A percentile compares a stretch with the other conserved stretches of the same genome.
phyloP scores from a whole-genome alignment of 2,113 vertebrate genomes.

The Merops nubicus region DNA sequence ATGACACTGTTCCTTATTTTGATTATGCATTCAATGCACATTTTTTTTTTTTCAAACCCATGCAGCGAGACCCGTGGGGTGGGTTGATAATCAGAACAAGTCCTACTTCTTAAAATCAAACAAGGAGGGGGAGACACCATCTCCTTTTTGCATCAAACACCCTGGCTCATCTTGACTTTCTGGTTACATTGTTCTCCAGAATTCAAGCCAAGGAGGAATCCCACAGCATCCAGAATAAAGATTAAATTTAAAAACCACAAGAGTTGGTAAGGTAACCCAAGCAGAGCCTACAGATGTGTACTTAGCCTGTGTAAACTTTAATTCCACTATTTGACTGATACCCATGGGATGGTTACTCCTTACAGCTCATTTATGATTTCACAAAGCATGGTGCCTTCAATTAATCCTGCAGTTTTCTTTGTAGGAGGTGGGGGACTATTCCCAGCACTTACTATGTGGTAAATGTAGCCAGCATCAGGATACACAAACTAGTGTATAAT shows the following conservation, averaged over 20 bases:
- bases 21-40: not conserved
- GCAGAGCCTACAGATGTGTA: not conserved
- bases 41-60: not conserved
- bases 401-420: not conserved
- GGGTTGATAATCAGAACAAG: not conserved
- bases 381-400: constrained; percentile 57
- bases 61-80: not conserved
- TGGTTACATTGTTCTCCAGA: not conserved
- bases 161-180: not conserved
- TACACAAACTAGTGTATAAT: not conserved
- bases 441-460: constrained; percentile 13
- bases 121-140: not conserved
- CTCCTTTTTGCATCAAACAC: not conserved
- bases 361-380: not conserved
- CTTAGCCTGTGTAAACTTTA: not conserved
- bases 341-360: not conserved
- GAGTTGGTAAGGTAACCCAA: not conserved
- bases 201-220: not conserved
- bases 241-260: not conserved
- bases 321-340: not conserved
- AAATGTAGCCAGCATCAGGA: not conserved
- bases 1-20: not conserved
- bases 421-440: constrained; percentile 19
- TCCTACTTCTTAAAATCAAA: not conserved
- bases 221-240: not conserved